phyloP scores from a whole-genome alignment of 2,797 vertebrate genomes.

The Chaunax sp. region DNA sequence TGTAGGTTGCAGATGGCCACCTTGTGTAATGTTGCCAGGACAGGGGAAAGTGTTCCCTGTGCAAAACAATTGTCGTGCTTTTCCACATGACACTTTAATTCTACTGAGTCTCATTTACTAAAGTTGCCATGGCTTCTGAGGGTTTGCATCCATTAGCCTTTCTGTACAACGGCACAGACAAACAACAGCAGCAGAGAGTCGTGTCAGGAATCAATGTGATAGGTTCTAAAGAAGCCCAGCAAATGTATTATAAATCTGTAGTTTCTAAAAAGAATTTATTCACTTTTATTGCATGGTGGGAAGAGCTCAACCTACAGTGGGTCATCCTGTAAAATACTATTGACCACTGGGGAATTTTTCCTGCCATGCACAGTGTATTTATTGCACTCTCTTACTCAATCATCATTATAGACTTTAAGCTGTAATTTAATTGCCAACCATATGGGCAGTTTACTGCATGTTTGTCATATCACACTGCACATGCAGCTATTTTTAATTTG shows the following conservation, averaged over 20 bases:
- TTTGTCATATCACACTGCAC: slow-evolving; percentile 59
- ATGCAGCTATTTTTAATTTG: slow-evolving; percentile 57
- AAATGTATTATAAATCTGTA: too few species aligned
- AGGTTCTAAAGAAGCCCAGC: background rate
- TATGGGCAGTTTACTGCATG: slow-evolving; percentile 65
- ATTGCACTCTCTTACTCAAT: slow-evolving; percentile 32
- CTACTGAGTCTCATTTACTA: slow-evolving; percentile 51
- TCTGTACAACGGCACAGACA: background rate
- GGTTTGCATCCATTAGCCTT: slow-evolving; percentile 19
- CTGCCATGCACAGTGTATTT: slow-evolving; percentile 32
- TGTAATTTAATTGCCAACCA: slow-evolving; percentile 60
- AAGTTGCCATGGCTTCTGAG: slow-evolving; percentile 27
- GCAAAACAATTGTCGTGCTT: slow-evolving; percentile 63
- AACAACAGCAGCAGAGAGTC: slow-evolving; percentile 3
- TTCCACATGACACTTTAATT: slow-evolving; percentile 58
- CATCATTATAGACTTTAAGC: slow-evolving; percentile 34
- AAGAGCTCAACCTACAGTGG: background rate
- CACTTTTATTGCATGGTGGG: slow-evolving; percentile 2
- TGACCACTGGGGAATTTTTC: slow-evolving; percentile 31
- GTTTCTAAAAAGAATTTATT: too few species aligned
- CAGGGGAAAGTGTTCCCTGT: slow-evolving; percentile 56
- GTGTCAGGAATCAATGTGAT: slow-evolving; percentile 7
- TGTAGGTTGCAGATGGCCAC: slow-evolving; percentile 73
- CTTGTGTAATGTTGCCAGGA: slow-evolving; percentile 58
- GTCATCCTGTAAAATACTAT: slow-evolving; percentile 16